Evolutionary conservation across 2,797 vertebrate genomes (phyloP), one percentile per base, ranked within the genome.

Genomic region (Centropyge bicolor): DNA sequence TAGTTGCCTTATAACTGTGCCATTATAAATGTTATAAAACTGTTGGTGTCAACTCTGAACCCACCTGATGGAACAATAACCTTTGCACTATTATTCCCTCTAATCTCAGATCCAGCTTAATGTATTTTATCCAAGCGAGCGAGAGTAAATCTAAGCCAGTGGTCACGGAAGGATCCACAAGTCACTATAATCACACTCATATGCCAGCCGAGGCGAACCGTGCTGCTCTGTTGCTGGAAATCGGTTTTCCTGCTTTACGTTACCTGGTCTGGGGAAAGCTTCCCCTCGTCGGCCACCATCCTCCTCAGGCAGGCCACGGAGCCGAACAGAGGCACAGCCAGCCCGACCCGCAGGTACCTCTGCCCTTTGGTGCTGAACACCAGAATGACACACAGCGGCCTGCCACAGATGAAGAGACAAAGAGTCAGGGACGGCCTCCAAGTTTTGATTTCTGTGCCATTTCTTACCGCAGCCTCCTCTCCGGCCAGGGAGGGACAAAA

Each of bases 231-330:
- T 16, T 22, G 49, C 3, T 16, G 11, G 19, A 22, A 17, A 67
- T 22, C 3, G 8, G 35, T 71, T 9, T 8, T 45, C 4, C 22
- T 11, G 31, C 52, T 71, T 45, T 36, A 22, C 4, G 31, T 86
- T 87, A 99, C 97, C 97, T 98, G 97, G 74, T 98, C 96, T 0
- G 95, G 93, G 6, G 96, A 94, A 36, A 97, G 60, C 13, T 92
- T 94, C 31, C 97, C 97, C 90, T 98, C 97, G 13, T 96, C 95
- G 0, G 97, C 97, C 72, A 97, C 96, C 96, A 97, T 95, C 90
- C 91, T 94, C 82, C 97, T 96, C 87, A 99, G 92, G 22, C 89
- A 90, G 0, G 96, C 95, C 83, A 98, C 90, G 0, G 96, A 97
- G 59, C 97, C 96, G 4, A 95, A 92, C 31, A 99, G 95, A 0